A percentile compares a stretch with the other conserved stretches of the same genome.
Conservation (phyloP, 2,113 vertebrate species). For the Hippocampus guttulatus region DNA sequence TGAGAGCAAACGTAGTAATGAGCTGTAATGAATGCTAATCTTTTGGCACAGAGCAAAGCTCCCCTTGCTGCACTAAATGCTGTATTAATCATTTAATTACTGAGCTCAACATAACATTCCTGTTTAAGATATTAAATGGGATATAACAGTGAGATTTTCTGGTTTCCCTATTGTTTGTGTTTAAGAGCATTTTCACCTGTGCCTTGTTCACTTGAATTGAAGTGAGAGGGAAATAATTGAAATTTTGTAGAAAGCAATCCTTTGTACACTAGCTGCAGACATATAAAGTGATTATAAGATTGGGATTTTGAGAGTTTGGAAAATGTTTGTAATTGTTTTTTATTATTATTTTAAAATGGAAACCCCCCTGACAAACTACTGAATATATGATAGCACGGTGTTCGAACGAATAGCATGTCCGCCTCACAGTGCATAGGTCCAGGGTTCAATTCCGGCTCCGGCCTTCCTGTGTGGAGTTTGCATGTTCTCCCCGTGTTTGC, state of each 20-base stretch:
- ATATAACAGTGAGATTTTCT: neutral
- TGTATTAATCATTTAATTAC: constrained; percentile 51
- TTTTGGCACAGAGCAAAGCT: constrained; percentile 47
- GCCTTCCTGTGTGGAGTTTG: too few relatives aligned
- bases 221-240: neutral
- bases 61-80: constrained; percentile 49
- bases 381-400: too few relatives aligned
- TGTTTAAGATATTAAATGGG: constrained; percentile 5
- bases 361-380: neutral
- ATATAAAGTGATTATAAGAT: neutral
- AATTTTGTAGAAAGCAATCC: neutral
- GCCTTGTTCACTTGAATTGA: neutral
- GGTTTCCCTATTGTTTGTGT: neutral
- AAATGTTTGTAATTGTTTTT: neutral
- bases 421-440: too few relatives aligned
- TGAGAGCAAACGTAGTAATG: constrained; percentile 42
- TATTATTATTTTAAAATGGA: neutral
- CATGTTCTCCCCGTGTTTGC: too few relatives aligned
- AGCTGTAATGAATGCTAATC: constrained; percentile 67
- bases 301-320: neutral
- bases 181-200: neutral
- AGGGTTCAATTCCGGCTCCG: too few relatives aligned
- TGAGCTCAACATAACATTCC: constrained; percentile 15
- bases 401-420: too few relatives aligned
- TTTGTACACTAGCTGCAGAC: neutral